Evolutionary conservation across 2,797 vertebrate species (phyloP), one percentile per base, ranked within the genome.

Genomic region (Nasua narica): DNA sequence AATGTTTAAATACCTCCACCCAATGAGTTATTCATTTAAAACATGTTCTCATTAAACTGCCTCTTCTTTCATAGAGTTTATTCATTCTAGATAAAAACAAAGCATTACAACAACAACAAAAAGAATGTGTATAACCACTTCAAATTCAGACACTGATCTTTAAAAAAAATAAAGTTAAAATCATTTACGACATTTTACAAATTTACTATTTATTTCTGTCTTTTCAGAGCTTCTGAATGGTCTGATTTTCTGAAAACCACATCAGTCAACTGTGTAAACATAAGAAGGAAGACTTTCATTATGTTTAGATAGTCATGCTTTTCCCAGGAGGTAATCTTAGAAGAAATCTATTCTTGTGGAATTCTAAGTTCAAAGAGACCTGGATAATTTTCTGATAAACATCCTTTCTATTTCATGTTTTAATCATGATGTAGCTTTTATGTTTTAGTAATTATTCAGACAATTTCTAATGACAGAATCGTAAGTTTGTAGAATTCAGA

Each of bases 341-440:
- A 96, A 94, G 52, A 94, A 92, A 67, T 95, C 58, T 90, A 21
- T 43, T 94, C 46, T 70, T 94, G 19, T 54, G 35, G 72, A 96
- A 95, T 93, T 91, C 13, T 13, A 74, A 96, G 37, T 94, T 97
- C 93, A 97, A 96, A 91, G 84, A 82, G 37, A 95, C 81, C 50
- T 94, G 65, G 40, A 81, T 89, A 85, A 82, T 87, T 95, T 96
- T 97, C 58, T 87, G 83, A 96, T 93, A 95, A 97, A 94, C 79
- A 95, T 77, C 58, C 58, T 92, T 46, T 85, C 6, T 81, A 46
- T 70, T 90, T 97, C 65, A 96, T 94, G 81, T 97, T 97, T 96
- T 97, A 97, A 96, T 97, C 95, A 97, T 70, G 65, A 94, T 60
- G 32, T 5, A 93, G 67, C 29, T 92, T 96, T 96, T 90, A 83